A percentile compares a stretch with the other conserved stretches of the same genome.
phyloP scores from a whole-genome alignment of 2,113 vertebrate genomes.

The Nymphicus hollandicus region DNA sequence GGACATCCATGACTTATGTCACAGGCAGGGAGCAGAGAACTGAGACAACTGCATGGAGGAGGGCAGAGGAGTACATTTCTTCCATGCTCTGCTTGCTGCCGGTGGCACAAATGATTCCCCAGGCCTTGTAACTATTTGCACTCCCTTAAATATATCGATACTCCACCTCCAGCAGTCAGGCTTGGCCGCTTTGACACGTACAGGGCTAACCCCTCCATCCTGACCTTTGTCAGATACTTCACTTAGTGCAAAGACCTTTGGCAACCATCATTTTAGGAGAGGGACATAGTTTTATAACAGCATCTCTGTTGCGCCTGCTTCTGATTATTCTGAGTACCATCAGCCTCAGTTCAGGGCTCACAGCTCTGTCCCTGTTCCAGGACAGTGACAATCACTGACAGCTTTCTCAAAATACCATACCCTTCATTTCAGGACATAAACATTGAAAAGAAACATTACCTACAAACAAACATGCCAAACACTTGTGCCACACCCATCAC shows the following conservation, averaged over 20 bases:
- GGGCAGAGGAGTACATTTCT: neutral
- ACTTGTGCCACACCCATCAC: neutral
- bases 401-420: neutral
- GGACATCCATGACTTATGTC: neutral
- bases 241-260: neutral
- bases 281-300: neutral
- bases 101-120: neutral
- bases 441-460: neutral
- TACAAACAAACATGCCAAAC: neutral
- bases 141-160: neutral
- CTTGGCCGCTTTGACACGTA: neutral
- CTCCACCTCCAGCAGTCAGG: neutral
- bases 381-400: neutral
- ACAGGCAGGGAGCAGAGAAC: neutral
- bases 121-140: neutral
- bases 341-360: neutral
- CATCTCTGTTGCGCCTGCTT: neutral
- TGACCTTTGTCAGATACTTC: neutral
- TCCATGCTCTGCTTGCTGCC: fast-evolving
- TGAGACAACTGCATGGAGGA: neutral
- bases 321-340: neutral
- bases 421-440: neutral
- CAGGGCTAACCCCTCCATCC: neutral
- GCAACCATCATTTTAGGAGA: neutral
- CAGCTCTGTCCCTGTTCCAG: neutral